A percentile compares a stretch with the other conserved stretches of the same genome.
phyloP scores from a whole-genome alignment of 2,113 vertebrate species.

The Lasiurus borealis region DNA sequence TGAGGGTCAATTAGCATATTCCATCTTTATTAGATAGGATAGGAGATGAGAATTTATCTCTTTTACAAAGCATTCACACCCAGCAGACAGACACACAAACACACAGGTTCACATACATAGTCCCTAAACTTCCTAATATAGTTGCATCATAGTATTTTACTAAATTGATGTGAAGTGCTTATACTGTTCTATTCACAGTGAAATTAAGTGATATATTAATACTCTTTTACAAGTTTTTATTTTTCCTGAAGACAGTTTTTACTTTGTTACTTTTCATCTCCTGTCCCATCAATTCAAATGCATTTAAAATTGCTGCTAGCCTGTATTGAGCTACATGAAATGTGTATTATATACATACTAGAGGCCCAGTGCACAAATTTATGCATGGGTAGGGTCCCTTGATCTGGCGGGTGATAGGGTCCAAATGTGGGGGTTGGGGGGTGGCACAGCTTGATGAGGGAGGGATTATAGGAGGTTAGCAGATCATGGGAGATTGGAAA shows the following conservation, averaged over 20 bases:
- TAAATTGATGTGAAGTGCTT: background rate
- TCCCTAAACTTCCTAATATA: background rate
- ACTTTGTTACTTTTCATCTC: background rate
- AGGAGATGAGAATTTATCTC: background rate
- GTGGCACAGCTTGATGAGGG: too few relatives aligned
- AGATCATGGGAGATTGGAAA: too few relatives aligned
- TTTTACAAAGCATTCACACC: background rate
- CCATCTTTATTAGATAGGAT: too few relatives aligned
- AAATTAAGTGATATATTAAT: background rate
- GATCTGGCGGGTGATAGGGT: too few relatives aligned
- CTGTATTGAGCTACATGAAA: background rate
- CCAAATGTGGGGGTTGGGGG: fast-evolving
- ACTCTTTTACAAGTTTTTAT: background rate
- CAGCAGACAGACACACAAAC: background rate
- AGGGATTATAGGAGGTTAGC: too few relatives aligned
- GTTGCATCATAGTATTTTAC: background rate
- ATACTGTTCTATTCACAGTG: background rate
- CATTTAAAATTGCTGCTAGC: background rate
- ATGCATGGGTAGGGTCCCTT: too few relatives aligned
- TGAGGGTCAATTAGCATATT: too few relatives aligned
- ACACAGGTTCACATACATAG: background rate
- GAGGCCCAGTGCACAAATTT: too few relatives aligned
- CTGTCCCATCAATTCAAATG: background rate
- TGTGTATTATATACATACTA: background rate
- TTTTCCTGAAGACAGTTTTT: background rate